Evolutionary conservation across 2,888 invertebrate genomes (phyloP), one percentile per base, ranked within the genome.

Genomic region (Cryptocheilus praepositus): DNA sequence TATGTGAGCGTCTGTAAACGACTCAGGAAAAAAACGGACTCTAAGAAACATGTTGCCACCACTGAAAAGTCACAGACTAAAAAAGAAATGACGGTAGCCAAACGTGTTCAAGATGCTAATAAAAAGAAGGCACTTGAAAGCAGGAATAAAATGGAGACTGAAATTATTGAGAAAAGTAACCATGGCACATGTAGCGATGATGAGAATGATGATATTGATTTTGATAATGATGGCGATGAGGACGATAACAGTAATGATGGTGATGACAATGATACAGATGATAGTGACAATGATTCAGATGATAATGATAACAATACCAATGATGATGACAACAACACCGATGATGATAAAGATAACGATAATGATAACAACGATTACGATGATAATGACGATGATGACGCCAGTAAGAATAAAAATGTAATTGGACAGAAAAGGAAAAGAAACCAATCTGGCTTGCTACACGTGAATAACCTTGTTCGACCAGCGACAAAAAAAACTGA

Each of bases 1-100:
- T 87, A 77, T 54, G 70, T 70, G 51, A 76, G 64, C 80, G 80
- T 64, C 61, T 61, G 43, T 54, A 58, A 2, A 79, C 76, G 45
- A 7, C 55, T 74, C 16, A 62, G 74, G 63, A 67, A 64, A 21
- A 65, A 76, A 54, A 59, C 15, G 67, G 8, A 71, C 67, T 3
- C 28, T 5, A 36, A 36, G 13, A 36, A 36, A 36, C 13, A 1
- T 36, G 36, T 36, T 36, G 45, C 3, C 7, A 45, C 45, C n/a
- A n/a, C n/a, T n/a, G n/a, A n/a, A n/a, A n/a, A n/a, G n/a, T n/a
- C n/a, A n/a, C n/a, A n/a, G n/a, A n/a, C n/a, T n/a, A n/a, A n/a
- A n/a, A n/a, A n/a, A n/a, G n/a, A n/a, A n/a, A n/a, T n/a, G n/a
- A n/a, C n/a, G n/a, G n/a, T n/a, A n/a, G n/a, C n/a, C n/a, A n/a